phyloP scores from a whole-genome alignment of 2,888 invertebrate genomes.

The Rhodophaea formosa region DNA sequence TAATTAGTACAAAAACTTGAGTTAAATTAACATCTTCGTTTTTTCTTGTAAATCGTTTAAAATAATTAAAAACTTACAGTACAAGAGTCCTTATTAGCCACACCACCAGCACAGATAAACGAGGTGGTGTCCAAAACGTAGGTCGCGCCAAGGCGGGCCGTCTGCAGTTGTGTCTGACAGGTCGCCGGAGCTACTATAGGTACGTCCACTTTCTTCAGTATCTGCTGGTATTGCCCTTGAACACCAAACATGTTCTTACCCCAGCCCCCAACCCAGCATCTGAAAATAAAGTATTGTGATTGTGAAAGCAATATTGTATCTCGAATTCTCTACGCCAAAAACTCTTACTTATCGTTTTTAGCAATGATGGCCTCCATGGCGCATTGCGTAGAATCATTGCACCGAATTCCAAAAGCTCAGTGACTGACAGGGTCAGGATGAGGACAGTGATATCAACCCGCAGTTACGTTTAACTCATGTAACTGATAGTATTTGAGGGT shows the following conservation, averaged over 20 bases:
- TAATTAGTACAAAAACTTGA: too few species aligned
- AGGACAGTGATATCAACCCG: too few species aligned
- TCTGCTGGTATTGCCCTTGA: slow-evolving; percentile 82
- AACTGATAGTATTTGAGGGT: slow-evolving; percentile 51
- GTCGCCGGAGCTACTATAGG: slow-evolving; percentile 83
- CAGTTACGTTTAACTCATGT: slow-evolving; percentile 74
- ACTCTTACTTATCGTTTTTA: too few species aligned
- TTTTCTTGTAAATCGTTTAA: too few species aligned
- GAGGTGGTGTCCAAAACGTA: slow-evolving; percentile 84
- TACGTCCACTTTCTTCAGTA: slow-evolving; percentile 88
- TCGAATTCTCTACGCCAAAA: too few species aligned
- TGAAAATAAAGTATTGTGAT: slow-evolving; percentile 37
- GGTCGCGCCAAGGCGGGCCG: slow-evolving; percentile 83
- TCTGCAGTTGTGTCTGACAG: slow-evolving; percentile 83
- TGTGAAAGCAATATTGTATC: too few species aligned
- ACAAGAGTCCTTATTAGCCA: slow-evolving; percentile 88
- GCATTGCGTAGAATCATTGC: too few species aligned
- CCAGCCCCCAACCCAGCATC: slow-evolving; percentile 91
- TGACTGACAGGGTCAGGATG: too few species aligned
- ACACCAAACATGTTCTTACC: slow-evolving; percentile 88
- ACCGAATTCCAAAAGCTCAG: too few species aligned
- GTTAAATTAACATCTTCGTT: too few species aligned
- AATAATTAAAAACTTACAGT: slow-evolving; percentile 77
- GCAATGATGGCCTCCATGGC: too few species aligned
- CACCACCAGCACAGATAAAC: slow-evolving; percentile 91